Percentiles rank a stretch among this genome's conserved stretches.
phyloP scores from a whole-genome alignment of 2,113 vertebrate genomes.

The Argyrosomus japonicus region DNA sequence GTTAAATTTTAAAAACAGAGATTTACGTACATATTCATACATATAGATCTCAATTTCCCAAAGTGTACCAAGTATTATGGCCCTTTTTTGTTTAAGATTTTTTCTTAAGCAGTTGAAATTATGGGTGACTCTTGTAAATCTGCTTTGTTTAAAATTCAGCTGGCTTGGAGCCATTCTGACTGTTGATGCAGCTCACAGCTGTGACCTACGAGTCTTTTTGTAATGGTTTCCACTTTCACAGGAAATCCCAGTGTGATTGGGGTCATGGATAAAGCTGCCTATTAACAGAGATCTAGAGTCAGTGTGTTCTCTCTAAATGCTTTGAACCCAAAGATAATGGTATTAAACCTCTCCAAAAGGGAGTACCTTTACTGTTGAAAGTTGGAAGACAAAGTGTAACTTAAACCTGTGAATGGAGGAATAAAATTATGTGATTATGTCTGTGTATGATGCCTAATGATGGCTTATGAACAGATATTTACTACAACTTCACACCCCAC shows the following conservation, averaged over 20 bases:
- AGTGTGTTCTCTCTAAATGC: neutral
- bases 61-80: neutral
- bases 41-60: neutral
- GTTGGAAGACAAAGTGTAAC: neutral
- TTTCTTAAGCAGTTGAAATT: conserved; percentile 6
- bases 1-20: neutral
- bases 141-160: conserved; percentile 8
- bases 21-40: neutral
- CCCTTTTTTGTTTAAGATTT: conserved; percentile 1
- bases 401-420: neutral
- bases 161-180: conserved; percentile 4
- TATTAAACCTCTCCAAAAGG: conserved; percentile 1
- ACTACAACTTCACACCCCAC: neutral
- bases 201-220: conserved; percentile 37
- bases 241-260: conserved; percentile 28
- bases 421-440: neutral
- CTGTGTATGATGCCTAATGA: neutral
- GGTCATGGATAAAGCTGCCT: conserved; percentile 39
- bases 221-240: conserved; percentile 35
- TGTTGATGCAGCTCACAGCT: conserved; percentile 39
- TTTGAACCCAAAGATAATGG: conserved; percentile 11
- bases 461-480: neutral
- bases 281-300: conserved; percentile 36
- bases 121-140: neutral
- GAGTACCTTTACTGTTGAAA: neutral